Base-by-base conservation (phyloP, 2,797 vertebrate genomes). In the Sternarchorhynchus goeldii region DNA sequence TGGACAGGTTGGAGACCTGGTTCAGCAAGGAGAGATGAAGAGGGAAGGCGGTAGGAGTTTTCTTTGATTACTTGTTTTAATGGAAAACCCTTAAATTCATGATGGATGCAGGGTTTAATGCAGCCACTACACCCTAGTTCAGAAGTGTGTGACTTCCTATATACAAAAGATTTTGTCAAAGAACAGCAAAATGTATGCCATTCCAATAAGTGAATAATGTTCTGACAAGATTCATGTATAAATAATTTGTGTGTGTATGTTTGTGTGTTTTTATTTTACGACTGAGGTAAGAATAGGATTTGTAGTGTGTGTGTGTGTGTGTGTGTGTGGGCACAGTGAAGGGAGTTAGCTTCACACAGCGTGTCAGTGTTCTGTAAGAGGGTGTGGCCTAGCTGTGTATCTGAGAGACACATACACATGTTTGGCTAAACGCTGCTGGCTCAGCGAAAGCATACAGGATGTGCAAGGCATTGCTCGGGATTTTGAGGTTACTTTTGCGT, bases 41-140 rank as follows among this genome's bases (percentile, higher is more conserved):
- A 58, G 65, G 56, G 41, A 55, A 25, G 63, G 64, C 60, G 41
- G 57, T 58, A 53, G 39, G 77, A 20, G 65, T 79, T 73, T 78
- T 87, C 63, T 68, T 21, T 63, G 69, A 59, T 81, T 75, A 85
- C 83, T 76, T 70, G 85, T 60, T 66, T 65, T 79, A 45, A 74
- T 58, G 32, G 60, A n/a, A 68, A 56, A 55, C 56, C 21, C 4
- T 58, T 79, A 87, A 76, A 79, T 83, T 74, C n/a, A 76, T 34
- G 63, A 31, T 62, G 4, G 31, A 41, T 71, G 70, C 64, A 68
- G 45, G 62, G 41, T 31, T 77, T 75, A 70, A 72, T 72, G 36
- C 60, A 81, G 58, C 70, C 78, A 81, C 79, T 81, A 80, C 29
- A 70, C 39, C 21, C 57, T 50, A 77, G 60, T 53, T 59, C 16